Base-by-base conservation (phyloP, 2,113 vertebrate species). In the Labeo rohita region DNA sequence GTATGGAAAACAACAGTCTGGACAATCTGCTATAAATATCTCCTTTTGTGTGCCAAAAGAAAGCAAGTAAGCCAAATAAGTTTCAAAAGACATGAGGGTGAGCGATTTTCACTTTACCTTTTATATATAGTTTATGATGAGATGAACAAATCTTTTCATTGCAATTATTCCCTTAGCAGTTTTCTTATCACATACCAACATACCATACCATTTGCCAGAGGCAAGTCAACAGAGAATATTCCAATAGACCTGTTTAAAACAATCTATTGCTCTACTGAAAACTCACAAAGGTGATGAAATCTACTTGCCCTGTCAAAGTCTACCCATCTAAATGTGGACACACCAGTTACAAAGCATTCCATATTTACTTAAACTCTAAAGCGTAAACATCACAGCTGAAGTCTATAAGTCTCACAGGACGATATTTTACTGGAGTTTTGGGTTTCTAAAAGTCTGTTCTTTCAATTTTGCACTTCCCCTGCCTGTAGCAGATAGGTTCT, bases 401-500 rank as follows among this genome's bases (percentile, higher is more conserved):
- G n/a, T 74, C 73, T n/a, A 18, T 39, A n/a, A 39, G 52, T 36
- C 34, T 78, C 75, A 10, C 13, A 39, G 23, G 75, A 56, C 21
- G 15, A 78, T 56, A 56, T 56, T 56, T 78, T 56, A 56, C 28
- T 78, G 47, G 72, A 23, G 47, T 52, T 76, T 52, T 52, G 49
- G 74, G 74, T 76, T 76, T 76, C 76, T 56, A 18, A 23, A 23
- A 63, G 45, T 50, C 73, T 76, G 43, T 28, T 23, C 3, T 76
- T 50, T 59, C 15, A 59, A 68, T 68, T 34, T 49, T 36, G 80
- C 18, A 50, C 45, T 49, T 68, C 80, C n/a, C 2, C 8, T 82
- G 80, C 45, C 43, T 50, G 7, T 66, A 50, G 80, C 80, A 68
- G 80, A 8, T 61, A 80, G 59, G 61, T 66, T 72, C 65, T 83